These are phyloP conservation scores for Sebastes itinus DNA, from an alignment of 2,797 vertebrate genomes.

Conservation along the genomic window DNA sequence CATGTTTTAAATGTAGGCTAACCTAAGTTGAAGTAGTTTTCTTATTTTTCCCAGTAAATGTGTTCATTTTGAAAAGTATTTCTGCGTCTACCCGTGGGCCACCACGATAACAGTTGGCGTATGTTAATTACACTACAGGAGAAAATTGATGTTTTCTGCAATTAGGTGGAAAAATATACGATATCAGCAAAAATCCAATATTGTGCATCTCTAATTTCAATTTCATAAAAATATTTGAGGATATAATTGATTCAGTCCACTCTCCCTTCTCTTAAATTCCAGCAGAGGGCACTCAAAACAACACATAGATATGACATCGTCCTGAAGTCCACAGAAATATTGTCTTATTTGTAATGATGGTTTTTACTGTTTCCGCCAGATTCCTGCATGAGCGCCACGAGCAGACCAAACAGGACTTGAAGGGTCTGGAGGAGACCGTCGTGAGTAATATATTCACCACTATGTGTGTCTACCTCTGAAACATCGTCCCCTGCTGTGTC, in stretches of 20 bases:
- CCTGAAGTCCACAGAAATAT: not conserved
- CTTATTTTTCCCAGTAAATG: no score
- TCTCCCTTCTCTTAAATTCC: not conserved
- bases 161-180: no score
- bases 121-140: no score
- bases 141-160: no score
- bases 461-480: not conserved
- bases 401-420: conserved; percentile 94
- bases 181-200: no score
- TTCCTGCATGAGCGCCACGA: conserved; percentile 94
- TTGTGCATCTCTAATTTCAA: not conserved
- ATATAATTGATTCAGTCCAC: not conserved
- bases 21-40: no score
- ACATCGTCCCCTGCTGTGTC: not conserved
- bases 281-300: conserved; percentile 15
- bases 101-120: no score
- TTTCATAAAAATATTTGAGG: not conserved
- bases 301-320: not conserved
- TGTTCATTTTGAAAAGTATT: no score
- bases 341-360: not conserved
- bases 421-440: conserved; percentile 95
- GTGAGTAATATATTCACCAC: conserved; percentile 75
- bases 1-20: no score
- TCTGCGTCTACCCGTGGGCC: no score
- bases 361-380: conserved; percentile 72